Percentiles rank a stretch among this genome's conserved stretches.
These are phyloP conservation scores for Desoria tigrina DNA, from an alignment of 2,888 invertebrate genomes.

Conservation along the genomic window DNA sequence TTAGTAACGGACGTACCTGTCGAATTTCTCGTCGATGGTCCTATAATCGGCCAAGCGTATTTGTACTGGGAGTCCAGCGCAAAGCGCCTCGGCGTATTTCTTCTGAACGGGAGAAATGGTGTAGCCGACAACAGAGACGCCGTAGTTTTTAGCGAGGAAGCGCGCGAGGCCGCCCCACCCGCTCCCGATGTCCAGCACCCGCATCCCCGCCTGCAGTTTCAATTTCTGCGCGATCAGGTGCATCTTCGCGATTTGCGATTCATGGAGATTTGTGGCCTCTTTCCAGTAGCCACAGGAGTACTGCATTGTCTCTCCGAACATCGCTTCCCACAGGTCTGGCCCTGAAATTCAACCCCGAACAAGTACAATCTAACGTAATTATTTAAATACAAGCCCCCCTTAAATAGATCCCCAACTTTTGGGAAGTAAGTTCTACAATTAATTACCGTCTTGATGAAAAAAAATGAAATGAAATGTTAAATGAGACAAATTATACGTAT, in stretches of 20 bases:
- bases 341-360: slow-evolving; percentile 7
- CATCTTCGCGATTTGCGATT: slow-evolving; percentile 37
- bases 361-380: neutral
- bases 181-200: slow-evolving; percentile 31
- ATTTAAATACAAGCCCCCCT: too few relatives aligned
- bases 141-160: slow-evolving; percentile 41
- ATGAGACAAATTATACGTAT: too few relatives aligned
- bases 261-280: slow-evolving; percentile 16
- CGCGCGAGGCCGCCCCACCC: slow-evolving; percentile 42
- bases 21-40: slow-evolving; percentile 40
- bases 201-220: slow-evolving; percentile 40
- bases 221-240: slow-evolving; percentile 35
- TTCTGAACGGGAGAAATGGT: slow-evolving; percentile 41
- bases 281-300: slow-evolving; percentile 18
- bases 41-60: slow-evolving; percentile 38
- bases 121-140: slow-evolving; percentile 38
- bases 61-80: slow-evolving; percentile 32
- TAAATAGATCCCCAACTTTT: too few relatives aligned
- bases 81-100: slow-evolving; percentile 22
- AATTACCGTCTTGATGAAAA: too few relatives aligned
- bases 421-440: too few relatives aligned
- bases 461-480: too few relatives aligned
- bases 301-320: slow-evolving; percentile 1
- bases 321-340: slow-evolving; percentile 2
- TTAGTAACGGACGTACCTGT: too few relatives aligned